These are phyloP conservation scores for Sapajus apella DNA, from an alignment of 2,113 vertebrate species.

Conservation along the genomic window DNA sequence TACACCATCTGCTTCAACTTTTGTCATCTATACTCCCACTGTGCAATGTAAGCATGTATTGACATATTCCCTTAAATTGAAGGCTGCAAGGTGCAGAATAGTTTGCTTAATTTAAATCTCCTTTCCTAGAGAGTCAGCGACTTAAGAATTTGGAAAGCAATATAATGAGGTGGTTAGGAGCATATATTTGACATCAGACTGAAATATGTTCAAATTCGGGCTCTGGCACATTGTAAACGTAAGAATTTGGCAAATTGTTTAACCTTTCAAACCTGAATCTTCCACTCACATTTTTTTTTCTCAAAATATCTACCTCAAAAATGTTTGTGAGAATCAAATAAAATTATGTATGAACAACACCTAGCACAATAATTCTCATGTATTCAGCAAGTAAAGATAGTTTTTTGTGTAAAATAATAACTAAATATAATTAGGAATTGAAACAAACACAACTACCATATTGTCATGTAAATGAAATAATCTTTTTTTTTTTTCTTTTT, in stretches of 20 bases:
- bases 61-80: background rate
- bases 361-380: background rate
- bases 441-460: background rate
- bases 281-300: background rate
- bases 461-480: background rate
- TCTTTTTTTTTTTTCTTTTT: no score
- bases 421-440: background rate
- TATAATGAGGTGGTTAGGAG: background rate
- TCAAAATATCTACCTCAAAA: background rate
- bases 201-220: background rate
- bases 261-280: background rate
- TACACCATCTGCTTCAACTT: background rate
- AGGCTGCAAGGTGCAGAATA: no score
- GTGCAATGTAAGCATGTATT: background rate
- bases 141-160: background rate
- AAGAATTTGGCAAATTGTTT: background rate
- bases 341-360: background rate
- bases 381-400: background rate
- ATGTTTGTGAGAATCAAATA: background rate
- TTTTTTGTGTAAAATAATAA: background rate
- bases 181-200: background rate
- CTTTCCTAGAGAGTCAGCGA: background rate
- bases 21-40: no score
- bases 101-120: background rate
- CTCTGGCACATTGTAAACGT: background rate